A percentile compares a stretch with the other conserved stretches of the same genome.
Conservation (phyloP, 2,113 vertebrate species). For the Tetrao urogallus region DNA sequence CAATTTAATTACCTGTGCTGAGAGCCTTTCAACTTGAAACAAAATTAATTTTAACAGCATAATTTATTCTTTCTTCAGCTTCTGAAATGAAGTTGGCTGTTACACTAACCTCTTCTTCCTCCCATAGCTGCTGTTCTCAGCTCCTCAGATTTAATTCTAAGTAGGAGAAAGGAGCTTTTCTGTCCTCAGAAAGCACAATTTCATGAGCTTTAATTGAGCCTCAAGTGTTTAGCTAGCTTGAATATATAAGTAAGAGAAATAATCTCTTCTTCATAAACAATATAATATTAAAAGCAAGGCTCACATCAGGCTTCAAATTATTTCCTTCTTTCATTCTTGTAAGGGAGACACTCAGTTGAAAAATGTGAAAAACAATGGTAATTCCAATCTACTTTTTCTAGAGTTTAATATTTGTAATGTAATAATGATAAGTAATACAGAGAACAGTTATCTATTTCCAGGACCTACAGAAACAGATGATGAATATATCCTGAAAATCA, state of each 20-base stretch:
- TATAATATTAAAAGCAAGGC: conserved; percentile 1
- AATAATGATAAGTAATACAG: neutral
- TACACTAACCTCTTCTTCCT: neutral
- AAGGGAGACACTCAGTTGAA: neutral
- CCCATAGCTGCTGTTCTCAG: neutral
- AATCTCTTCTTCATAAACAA: conserved; percentile 56
- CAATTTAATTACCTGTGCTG: conserved; percentile 32
- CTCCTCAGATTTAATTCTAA: neutral
- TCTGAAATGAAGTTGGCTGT: neutral
- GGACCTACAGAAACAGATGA: neutral
- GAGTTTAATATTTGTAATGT: neutral
- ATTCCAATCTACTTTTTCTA: conserved; percentile 1
- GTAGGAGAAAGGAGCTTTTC: neutral
- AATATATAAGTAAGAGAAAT: conserved; percentile 23
- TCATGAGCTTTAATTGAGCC: neutral
- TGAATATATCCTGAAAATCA: neutral
- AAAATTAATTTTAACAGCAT: conserved; percentile 40
- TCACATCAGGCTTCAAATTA: neutral
- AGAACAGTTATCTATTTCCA: neutral
- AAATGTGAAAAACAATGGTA: conserved; percentile 12
- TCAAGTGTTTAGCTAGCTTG: neutral
- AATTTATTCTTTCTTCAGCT: conserved; percentile 23
- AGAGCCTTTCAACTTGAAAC: neutral
- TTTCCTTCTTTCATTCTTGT: conserved; percentile 26
- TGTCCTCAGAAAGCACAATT: neutral